A percentile compares a stretch with the other conserved stretches of the same genome.
Conservation (phyloP, 2,797 vertebrate species). For the Molossus alvarezi region DNA sequence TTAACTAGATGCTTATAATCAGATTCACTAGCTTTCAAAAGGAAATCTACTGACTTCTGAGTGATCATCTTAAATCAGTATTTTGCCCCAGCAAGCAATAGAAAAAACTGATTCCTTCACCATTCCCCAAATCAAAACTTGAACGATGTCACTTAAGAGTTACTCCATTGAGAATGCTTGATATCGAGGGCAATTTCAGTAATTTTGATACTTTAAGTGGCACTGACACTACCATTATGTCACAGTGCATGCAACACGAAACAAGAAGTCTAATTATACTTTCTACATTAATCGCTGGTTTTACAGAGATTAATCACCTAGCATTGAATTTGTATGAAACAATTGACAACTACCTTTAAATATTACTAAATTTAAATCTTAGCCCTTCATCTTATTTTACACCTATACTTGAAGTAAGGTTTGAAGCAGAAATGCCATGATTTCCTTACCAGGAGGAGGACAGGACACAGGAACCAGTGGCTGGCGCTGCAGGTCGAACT, state of each 20-base stretch:
- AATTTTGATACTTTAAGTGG: constrained; percentile 55
- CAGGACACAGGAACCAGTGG: constrained; percentile 97
- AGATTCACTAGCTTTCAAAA: constrained; percentile 41
- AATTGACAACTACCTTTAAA: constrained; percentile 67
- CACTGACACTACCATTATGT: constrained; percentile 72
- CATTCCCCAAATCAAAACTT: constrained; percentile 53
- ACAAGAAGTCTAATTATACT: constrained; percentile 45
- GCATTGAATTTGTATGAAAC: constrained; percentile 36
- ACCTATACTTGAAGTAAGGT: constrained; percentile 98
- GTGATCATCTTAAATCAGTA: not conserved
- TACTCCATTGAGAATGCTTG: constrained; percentile 3
- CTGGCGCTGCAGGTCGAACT: constrained; percentile 98
- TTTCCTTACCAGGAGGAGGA: constrained; percentile 96
- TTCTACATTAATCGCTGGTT: constrained; percentile 56
- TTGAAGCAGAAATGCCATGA: constrained; percentile 99
- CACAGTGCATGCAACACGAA: constrained; percentile 74
- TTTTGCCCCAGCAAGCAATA: not conserved
- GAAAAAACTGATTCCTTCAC: constrained; percentile 53
- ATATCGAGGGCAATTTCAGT: not conserved
- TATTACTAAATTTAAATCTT: constrained; percentile 77
- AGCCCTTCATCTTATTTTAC: constrained; percentile 88
- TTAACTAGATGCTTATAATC: not conserved
- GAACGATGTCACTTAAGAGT: constrained; percentile 19
- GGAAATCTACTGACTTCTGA: not conserved
- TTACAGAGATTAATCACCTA: constrained; percentile 70